Evolutionary conservation across 1,140 invertebrate genomes (phyloP), one percentile per base, ranked within the genome.

Genomic region (Drosophila bifasciata): DNA sequence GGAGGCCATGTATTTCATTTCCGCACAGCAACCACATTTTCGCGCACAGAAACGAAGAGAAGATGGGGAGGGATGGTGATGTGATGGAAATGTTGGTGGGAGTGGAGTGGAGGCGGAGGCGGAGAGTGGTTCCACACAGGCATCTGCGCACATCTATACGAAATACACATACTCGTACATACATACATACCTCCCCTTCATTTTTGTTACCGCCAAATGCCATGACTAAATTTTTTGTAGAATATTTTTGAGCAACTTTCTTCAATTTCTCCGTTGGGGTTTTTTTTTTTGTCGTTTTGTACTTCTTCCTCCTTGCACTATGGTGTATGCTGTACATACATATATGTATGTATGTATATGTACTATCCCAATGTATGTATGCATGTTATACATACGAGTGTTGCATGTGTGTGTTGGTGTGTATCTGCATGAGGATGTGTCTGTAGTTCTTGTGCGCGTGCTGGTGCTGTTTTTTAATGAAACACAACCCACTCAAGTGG

Each of bases 401-500:
- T 13, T 44, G 16, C 41, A 17, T 55, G 15, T 25, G 11, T 40
- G 21, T 11, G 19, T n/a, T n/a, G n/a, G n/a, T 45, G 39, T 62
- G 11, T 45, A 28, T 57, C 13, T 67, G 19, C 49, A 40, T 56
- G 50, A 9, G 13, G 15, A 41, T 23, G 46, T 32, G 36, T 43
- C 32, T 44, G 23, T 50, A 17, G 61, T 15, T 11, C 19, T 58
- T 53, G 53, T 48, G n/a, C 23, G 40, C 7, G 39, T 48, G 36
- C 17, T 13, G 19, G 40, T 62, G 55, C 57, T 77, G 68, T 86
- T 85, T 84, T 85, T 85, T 86, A 85, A 86, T 81, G 73, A 81
- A 77, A 85, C 83, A 69, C 80, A 80, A 79, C 79, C 79, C 79
- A 79, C 75, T 83, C 73, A 63, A 85, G 76, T 70, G 72, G 76